These are phyloP conservation scores for Gadopsis bispinosus DNA, from an alignment of 2,797 vertebrate species.

Conservation along the genomic window DNA sequence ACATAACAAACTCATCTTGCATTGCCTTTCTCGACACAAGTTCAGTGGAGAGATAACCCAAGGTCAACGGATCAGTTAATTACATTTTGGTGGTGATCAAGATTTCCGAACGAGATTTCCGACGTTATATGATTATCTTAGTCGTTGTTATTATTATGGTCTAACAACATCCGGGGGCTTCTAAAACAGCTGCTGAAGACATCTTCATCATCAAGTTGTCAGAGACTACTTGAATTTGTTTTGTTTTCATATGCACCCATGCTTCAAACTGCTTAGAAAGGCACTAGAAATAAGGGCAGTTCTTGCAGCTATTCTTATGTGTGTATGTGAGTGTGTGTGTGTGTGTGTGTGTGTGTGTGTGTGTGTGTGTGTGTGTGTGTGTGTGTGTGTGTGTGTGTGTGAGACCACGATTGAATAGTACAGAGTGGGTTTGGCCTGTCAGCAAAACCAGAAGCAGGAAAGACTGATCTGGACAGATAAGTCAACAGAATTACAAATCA, in stretches of 20 bases:
- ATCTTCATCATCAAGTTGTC: too few species aligned
- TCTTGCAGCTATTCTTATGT: not conserved
- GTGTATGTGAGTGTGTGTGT: not conserved
- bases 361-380: too few species aligned
- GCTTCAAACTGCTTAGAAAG: not conserved
- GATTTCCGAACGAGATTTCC: slow-evolving; percentile 60
- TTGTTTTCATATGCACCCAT: not conserved
- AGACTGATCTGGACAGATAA: slow-evolving; percentile 67
- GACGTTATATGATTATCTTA: slow-evolving; percentile 59
- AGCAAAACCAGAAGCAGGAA: slow-evolving; percentile 69
- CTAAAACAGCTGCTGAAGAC: not conserved
- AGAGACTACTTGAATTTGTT: not conserved
- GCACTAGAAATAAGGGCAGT: not conserved
- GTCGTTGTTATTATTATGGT: slow-evolving; percentile 42
- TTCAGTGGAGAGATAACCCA: slow-evolving; percentile 34
- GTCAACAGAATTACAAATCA: slow-evolving; percentile 71
- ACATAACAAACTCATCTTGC: not conserved
- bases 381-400: not conserved
- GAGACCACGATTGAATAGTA: not conserved
- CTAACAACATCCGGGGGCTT: not conserved
- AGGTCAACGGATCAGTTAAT: slow-evolving; percentile 60
- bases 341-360: not conserved
- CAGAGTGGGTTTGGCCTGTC: slow-evolving; percentile 34
- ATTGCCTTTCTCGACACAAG: slow-evolving; percentile 14
- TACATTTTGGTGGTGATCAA: slow-evolving; percentile 54